A percentile compares a stretch with the other conserved stretches of the same genome.
Conservation (phyloP, 23 tunicate genomes). For the Corella eumyota region DNA sequence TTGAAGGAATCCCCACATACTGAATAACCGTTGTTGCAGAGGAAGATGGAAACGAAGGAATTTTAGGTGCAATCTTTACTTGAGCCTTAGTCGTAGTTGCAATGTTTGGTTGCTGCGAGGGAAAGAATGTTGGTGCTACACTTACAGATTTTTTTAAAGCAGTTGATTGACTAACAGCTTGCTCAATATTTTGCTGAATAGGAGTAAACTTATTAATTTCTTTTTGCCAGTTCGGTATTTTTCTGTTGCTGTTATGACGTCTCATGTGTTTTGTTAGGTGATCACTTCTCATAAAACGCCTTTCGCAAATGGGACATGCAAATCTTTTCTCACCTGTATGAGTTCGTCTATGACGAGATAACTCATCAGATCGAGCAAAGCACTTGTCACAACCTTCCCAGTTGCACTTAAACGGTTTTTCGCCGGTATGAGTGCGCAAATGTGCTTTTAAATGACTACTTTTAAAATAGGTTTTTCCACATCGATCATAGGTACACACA, state of each 20-base stretch:
- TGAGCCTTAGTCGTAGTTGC: too few species aligned
- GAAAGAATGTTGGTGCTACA: too few species aligned
- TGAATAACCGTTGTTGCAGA: constrained; percentile 18
- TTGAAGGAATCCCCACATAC: constrained; percentile 18
- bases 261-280: constrained; percentile 96
- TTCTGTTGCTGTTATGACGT: constrained; percentile 77
- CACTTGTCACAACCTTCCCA: constrained; percentile 94
- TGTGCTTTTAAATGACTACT: constrained; percentile 96
- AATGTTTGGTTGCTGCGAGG: too few species aligned
- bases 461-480: constrained; percentile 95
- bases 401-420: constrained; percentile 79
- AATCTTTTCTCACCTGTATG: constrained; percentile 97
- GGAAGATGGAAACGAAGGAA: constrained; percentile 8
- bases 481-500: constrained; percentile 61
- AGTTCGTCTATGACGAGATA: constrained; percentile 87
- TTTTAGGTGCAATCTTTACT: constrained; percentile 75
- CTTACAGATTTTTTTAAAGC: too few species aligned
- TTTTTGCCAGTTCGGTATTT: constrained; percentile 91
- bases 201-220: constrained; percentile 53
- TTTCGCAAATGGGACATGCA: constrained; percentile 85
- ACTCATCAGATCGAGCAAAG: constrained; percentile 92
- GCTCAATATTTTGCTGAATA: neutral
- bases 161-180: too few species aligned
- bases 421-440: constrained; percentile 96
- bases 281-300: constrained; percentile 95